These are phyloP conservation scores for Acleris literana DNA, from an alignment of 2,888 invertebrate genomes.

Conservation along the genomic window DNA sequence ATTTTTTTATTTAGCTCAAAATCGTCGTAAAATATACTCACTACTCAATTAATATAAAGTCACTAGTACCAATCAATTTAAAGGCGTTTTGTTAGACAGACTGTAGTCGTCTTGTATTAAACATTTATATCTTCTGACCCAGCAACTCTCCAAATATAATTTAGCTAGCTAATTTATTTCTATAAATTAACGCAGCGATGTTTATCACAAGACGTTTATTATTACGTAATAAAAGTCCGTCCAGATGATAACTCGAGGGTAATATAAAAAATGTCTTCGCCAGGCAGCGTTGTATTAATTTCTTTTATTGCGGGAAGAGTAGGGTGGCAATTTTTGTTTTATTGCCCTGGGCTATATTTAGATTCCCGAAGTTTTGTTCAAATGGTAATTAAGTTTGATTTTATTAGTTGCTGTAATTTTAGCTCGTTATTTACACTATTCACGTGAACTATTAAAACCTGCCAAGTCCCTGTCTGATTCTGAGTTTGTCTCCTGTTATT, in stretches of 20 bases:
- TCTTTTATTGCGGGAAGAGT: slow-evolving; percentile 35
- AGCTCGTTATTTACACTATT: neutral
- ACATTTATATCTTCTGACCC: neutral
- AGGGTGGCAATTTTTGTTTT: slow-evolving; percentile 23
- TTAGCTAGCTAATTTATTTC: slow-evolving; percentile 15
- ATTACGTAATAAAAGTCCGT: slow-evolving; percentile 38
- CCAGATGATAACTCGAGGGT: slow-evolving; percentile 36
- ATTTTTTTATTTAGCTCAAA: no score
- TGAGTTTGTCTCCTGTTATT: no score
- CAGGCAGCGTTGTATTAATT: slow-evolving; percentile 45
- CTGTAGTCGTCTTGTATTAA: neutral
- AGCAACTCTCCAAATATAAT: slow-evolving; percentile 1
- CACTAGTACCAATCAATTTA: no score
- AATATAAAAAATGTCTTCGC: slow-evolving; percentile 48
- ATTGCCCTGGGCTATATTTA: slow-evolving; percentile 7
- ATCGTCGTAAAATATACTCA: no score
- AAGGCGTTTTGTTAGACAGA: no score
- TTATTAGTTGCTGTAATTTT: neutral
- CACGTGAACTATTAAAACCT: no score
- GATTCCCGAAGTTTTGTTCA: neutral
- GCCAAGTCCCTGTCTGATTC: no score
- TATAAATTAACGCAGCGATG: slow-evolving; percentile 15
- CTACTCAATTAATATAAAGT: no score
- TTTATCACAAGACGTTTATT: slow-evolving; percentile 38
- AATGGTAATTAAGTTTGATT: slow-evolving; percentile 10